Percentiles rank a stretch among this genome's conserved stretches.
Evolutionary conservation across 1,140 invertebrate genomes (phyloP).

Genomic region (Drosophila neocordata): DNA sequence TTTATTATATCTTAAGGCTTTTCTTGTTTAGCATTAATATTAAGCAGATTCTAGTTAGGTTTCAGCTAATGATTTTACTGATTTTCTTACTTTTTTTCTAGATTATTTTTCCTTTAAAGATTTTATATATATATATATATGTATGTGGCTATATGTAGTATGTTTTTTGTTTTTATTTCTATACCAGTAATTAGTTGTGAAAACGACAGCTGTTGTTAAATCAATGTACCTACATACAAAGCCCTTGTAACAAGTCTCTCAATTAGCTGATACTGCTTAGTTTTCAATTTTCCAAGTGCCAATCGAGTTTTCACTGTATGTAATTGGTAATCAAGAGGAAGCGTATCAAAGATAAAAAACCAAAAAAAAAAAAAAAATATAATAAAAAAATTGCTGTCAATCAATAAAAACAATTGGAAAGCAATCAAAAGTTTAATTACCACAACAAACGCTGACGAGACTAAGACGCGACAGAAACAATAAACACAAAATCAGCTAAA

Average conservation of each 20-base stretch:
- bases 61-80: too few species aligned
- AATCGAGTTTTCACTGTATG: conserved; percentile 24
- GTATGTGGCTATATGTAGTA: too few species aligned
- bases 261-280: conserved; percentile 8
- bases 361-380: conserved; percentile 29
- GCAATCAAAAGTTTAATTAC: conserved; percentile 79
- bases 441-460: conserved; percentile 65
- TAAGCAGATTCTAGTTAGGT: too few species aligned
- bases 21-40: too few species aligned
- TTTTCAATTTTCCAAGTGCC: conserved; percentile 15
- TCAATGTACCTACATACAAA: too few species aligned
- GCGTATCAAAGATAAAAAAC: background rate
- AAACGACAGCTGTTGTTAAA: too few species aligned
- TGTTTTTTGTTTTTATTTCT: too few species aligned
- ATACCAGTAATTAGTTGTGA: too few species aligned
- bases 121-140: too few species aligned
- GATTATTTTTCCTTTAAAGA: too few species aligned
- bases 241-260: background rate
- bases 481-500: conserved; percentile 46
- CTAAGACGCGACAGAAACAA: conserved; percentile 35
- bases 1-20: too few species aligned
- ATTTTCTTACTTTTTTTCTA: too few species aligned
- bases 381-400: conserved; percentile 53
- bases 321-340: conserved; percentile 49
- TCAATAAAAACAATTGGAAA: conserved; percentile 79